phyloP scores from a whole-genome alignment of 2,888 invertebrate species.

The Acanthosepion esculentum region DNA sequence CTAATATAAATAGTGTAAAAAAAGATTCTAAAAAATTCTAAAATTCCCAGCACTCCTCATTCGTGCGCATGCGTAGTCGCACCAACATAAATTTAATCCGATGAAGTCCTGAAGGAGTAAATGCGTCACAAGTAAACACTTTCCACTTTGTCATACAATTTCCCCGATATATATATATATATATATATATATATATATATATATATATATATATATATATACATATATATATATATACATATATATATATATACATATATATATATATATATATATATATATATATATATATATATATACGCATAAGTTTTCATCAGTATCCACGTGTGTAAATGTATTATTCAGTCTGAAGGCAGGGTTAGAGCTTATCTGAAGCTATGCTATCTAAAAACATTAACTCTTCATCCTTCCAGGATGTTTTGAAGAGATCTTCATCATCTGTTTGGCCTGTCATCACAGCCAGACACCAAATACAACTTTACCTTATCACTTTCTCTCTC shows the following conservation, averaged over 20 bases:
- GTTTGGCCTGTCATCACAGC: background rate
- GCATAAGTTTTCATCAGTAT: background rate
- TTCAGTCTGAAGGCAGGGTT: background rate
- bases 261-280: background rate
- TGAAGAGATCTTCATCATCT: background rate
- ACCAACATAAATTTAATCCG: too few relatives aligned
- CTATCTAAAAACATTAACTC: conserved; percentile 33
- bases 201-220: background rate
- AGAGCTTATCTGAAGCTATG: background rate
- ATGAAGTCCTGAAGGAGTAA: too few relatives aligned
- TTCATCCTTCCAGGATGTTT: background rate
- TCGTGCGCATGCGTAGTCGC: too few relatives aligned
- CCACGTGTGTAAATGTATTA: background rate
- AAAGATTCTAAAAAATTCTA: too few relatives aligned
- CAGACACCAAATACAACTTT: background rate
- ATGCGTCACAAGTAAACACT: too few relatives aligned
- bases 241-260: background rate
- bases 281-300: background rate
- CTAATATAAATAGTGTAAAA: too few relatives aligned
- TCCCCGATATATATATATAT: background rate
- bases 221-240: background rate
- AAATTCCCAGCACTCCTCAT: too few relatives aligned
- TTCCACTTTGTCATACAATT: too few relatives aligned
- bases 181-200: background rate
- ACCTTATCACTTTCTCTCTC: background rate